Conservation (phyloP, 2,888 invertebrate genomes). For the Hirtodrosophila confusa region DNA sequence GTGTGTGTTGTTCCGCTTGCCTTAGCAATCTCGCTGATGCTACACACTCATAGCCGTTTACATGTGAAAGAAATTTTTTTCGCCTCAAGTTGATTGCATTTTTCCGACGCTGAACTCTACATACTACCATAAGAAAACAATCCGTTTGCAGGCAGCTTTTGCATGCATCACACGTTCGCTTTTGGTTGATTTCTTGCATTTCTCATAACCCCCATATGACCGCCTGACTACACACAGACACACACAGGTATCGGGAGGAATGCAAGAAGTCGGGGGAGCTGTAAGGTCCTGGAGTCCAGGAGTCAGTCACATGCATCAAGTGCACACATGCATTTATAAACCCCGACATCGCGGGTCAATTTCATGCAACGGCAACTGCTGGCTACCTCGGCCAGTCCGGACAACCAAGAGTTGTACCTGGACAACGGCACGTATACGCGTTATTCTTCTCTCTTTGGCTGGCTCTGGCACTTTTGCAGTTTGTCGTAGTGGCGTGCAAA, state of each 20-base stretch:
- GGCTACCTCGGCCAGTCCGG: slow-evolving; percentile 39
- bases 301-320: slow-evolving; percentile 67
- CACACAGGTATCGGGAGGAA: slow-evolving; percentile 4
- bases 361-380: slow-evolving; percentile 69
- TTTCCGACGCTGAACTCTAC: slow-evolving; percentile 59
- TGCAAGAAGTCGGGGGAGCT: slow-evolving; percentile 5
- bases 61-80: slow-evolving; percentile 55
- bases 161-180: slow-evolving; percentile 77
- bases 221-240: not conserved
- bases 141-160: slow-evolving; percentile 68
- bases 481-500: slow-evolving; percentile 39
- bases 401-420: slow-evolving; percentile 49
- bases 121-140: slow-evolving; percentile 69
- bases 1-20: slow-evolving; percentile 61
- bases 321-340: slow-evolving; percentile 76
- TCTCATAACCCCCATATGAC: slow-evolving; percentile 63
- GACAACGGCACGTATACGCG: slow-evolving; percentile 74
- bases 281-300: slow-evolving; percentile 22
- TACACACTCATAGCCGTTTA: slow-evolving; percentile 55
- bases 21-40: slow-evolving; percentile 58
- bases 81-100: slow-evolving; percentile 79
- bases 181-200: slow-evolving; percentile 80
- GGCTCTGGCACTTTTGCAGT: slow-evolving; percentile 42
- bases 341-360: slow-evolving; percentile 75
- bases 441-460: slow-evolving; percentile 54